Evolutionary conservation across 2,797 vertebrate genomes (phyloP).

Genomic region (Esox lucius): DNA sequence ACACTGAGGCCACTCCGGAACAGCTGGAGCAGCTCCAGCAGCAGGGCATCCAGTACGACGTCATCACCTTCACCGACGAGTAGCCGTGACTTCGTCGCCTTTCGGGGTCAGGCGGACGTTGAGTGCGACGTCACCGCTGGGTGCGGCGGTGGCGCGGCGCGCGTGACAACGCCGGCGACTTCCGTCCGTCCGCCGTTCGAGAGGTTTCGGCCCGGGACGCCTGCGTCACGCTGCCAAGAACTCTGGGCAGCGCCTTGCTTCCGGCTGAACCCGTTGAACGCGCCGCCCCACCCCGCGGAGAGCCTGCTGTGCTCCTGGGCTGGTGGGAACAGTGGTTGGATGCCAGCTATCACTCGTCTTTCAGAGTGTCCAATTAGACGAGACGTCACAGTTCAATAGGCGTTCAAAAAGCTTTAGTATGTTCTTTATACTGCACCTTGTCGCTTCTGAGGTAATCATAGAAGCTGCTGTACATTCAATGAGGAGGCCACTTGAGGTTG

Average conservation of each 20-base stretch:
- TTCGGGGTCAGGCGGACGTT: neutral
- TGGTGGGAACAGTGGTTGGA: neutral
- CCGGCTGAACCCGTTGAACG: neutral
- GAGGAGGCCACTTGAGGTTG: constrained; percentile 28
- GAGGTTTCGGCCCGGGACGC: neutral
- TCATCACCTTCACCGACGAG: constrained; percentile 87
- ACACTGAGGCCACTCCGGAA: constrained; percentile 83
- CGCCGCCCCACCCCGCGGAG: neutral
- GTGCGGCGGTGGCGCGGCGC: too few relatives aligned
- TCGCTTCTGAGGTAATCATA: constrained; percentile 60
- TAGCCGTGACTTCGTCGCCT: constrained; percentile 42
- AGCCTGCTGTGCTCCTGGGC: neutral
- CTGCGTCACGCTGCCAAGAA: neutral
- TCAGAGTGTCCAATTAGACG: neutral
- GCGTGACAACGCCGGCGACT: too few relatives aligned
- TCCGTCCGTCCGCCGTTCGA: too few relatives aligned
- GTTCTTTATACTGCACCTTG: constrained; percentile 50
- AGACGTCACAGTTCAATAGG: constrained; percentile 35
- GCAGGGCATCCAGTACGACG: constrained; percentile 90
- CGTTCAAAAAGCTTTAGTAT: constrained; percentile 52
- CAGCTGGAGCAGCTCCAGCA: constrained; percentile 91
- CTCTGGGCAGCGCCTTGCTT: neutral
- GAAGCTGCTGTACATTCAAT: constrained; percentile 47
- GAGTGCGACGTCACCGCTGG: neutral
- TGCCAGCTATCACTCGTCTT: constrained; percentile 18